These are phyloP conservation scores for Carassius carassius DNA, from an alignment of 2,113 vertebrate species.

Conservation along the genomic window DNA sequence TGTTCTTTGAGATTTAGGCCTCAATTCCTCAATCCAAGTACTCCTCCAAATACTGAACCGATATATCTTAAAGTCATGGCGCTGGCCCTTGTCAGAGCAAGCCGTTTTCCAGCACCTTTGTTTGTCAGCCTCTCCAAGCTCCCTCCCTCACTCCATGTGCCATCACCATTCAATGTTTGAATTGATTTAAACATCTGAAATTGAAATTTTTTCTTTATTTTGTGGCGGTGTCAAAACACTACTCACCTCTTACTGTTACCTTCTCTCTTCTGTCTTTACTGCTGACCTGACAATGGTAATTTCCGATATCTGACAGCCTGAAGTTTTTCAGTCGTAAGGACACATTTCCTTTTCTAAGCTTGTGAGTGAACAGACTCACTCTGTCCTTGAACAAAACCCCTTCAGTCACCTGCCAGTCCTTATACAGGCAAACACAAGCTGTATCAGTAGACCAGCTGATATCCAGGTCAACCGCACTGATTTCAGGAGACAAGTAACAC, in stretches of 20 bases:
- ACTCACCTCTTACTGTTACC: conserved; percentile 10
- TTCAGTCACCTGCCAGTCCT: not conserved
- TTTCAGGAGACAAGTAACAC: not conserved
- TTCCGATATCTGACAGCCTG: not conserved
- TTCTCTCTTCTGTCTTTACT: not conserved
- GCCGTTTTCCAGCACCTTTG: too few species aligned
- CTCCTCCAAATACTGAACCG: too few species aligned
- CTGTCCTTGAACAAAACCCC: not conserved
- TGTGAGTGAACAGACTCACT: not conserved
- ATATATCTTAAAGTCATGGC: too few species aligned
- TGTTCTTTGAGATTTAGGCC: too few species aligned
- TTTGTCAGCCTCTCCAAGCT: too few species aligned
- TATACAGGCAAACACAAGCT: not conserved
- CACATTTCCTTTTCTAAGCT: not conserved
- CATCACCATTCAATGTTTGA: too few species aligned
- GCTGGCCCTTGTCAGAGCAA: too few species aligned
- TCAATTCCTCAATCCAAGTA: too few species aligned
- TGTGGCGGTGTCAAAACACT: not conserved
- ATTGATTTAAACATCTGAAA: too few species aligned
- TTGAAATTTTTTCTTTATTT: too few species aligned
- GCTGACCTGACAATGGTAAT: conserved; percentile 7
- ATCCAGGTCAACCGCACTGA: conserved; percentile 5
- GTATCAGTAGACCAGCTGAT: not conserved
- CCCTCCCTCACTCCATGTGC: too few species aligned
- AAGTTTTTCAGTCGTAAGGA: conserved; percentile 8